phyloP scores from a whole-genome alignment of 2,113 vertebrate genomes.

The Petrocephalus microphthalmus region DNA sequence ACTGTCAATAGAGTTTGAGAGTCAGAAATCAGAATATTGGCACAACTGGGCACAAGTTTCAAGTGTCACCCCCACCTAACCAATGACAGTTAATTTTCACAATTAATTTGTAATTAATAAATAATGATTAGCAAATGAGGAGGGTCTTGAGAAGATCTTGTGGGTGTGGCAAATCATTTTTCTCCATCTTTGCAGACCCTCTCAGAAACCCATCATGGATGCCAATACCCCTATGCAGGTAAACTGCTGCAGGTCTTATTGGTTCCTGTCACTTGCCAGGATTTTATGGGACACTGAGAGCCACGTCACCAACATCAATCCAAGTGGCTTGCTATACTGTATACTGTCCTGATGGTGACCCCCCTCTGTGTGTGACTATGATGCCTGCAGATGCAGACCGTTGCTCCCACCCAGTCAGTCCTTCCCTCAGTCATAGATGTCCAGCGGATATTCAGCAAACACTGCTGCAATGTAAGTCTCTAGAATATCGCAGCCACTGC shows the following conservation, averaged over 20 bases:
- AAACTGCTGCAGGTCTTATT: background rate
- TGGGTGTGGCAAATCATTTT: background rate
- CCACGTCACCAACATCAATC: background rate
- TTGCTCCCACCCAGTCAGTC: conserved; percentile 37
- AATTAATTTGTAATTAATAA: background rate
- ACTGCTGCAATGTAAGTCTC: conserved; percentile 50
- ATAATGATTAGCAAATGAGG: background rate
- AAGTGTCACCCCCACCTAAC: background rate
- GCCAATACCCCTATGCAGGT: background rate
- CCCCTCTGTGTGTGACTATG: background rate
- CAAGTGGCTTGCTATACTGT: background rate
- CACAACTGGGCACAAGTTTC: background rate
- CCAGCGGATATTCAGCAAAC: conserved; percentile 47
- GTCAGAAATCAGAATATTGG: background rate
- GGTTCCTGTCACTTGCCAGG: background rate
- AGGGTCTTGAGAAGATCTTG: background rate
- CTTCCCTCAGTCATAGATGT: conserved; percentile 40
- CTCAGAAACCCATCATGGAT: background rate
- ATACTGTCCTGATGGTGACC: no score
- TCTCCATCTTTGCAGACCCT: conserved; percentile 6
- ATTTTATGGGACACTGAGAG: background rate
- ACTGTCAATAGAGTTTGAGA: background rate
- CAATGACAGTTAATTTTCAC: background rate
- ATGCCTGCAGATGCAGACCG: conserved; percentile 29
- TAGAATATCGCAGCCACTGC: background rate